Evolutionary conservation across 2,113 vertebrate genomes (phyloP).

Genomic region (Cephalopholis sonnerati): DNA sequence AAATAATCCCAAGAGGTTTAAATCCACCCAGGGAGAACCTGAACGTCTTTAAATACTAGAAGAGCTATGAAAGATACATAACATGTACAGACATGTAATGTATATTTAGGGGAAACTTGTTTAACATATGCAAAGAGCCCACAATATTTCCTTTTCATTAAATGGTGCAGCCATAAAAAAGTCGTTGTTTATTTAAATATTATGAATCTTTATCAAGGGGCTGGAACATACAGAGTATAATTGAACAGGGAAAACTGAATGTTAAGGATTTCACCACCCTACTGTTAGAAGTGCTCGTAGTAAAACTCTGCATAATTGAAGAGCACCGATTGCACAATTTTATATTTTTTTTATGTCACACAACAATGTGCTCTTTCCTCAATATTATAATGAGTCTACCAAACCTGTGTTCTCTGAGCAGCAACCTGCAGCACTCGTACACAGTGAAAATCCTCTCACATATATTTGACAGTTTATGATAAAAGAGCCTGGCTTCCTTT

Average conservation of each 20-base stretch:
- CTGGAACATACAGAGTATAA: not conserved
- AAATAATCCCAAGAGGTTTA: not conserved
- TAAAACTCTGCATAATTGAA: not conserved
- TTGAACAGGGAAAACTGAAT: not conserved
- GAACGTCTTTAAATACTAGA: not conserved
- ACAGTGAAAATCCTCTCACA: conserved; percentile 18
- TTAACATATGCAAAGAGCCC: not conserved
- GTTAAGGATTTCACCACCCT: not conserved
- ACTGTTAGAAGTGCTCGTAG: not conserved
- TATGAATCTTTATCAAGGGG: not conserved
- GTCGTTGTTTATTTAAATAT: not conserved
- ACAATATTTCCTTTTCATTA: not conserved
- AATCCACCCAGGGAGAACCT: not conserved
- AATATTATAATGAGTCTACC: not conserved
- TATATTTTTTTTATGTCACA: not conserved
- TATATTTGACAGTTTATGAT: conserved; percentile 48
- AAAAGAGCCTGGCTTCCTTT: conserved; percentile 45
- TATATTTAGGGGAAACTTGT: not conserved
- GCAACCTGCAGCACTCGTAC: conserved; percentile 1
- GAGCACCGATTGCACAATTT: not conserved
- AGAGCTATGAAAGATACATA: not conserved
- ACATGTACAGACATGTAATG: not conserved
- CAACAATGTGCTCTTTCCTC: not conserved
- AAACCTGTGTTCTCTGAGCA: conserved; percentile 14
- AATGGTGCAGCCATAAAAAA: not conserved